Conservation (phyloP, 2,113 vertebrate genomes). For the Forbesichthys papilliferus region DNA sequence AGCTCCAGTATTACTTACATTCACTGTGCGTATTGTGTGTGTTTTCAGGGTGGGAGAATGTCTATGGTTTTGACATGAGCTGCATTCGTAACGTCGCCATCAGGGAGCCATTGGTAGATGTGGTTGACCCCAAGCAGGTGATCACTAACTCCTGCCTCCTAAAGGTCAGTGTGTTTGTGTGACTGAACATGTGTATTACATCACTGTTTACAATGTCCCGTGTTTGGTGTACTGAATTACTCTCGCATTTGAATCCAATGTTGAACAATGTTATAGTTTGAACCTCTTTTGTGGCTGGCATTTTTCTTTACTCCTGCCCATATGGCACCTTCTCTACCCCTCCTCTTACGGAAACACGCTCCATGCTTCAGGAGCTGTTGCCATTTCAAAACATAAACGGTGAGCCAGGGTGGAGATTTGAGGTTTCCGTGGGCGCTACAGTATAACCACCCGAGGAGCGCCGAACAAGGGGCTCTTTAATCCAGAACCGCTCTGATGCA, state of each 20-base stretch:
- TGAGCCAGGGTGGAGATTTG: background rate
- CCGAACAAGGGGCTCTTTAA: background rate
- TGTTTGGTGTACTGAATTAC: no score
- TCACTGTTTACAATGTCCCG: background rate
- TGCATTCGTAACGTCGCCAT: constrained; percentile 97
- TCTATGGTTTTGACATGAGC: constrained; percentile 98
- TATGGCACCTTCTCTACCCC: no score
- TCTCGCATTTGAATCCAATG: no score
- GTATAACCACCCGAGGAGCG: background rate
- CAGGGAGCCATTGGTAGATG: constrained; percentile 96
- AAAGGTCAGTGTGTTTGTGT: constrained; percentile 78
- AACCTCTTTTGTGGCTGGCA: no score
- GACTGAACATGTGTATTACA: constrained; percentile 2
- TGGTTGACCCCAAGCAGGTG: constrained; percentile 97
- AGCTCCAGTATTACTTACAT: no score
- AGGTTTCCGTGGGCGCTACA: background rate
- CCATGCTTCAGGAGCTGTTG: no score
- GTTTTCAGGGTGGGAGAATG: constrained; percentile 94
- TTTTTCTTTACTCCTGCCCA: no score
- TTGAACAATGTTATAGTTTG: no score
- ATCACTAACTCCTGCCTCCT: constrained; percentile 96
- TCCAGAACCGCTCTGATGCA: background rate
- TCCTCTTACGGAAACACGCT: no score
- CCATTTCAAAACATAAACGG: no score
- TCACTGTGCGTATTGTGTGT: constrained; percentile 12